Conservation (phyloP, 2,113 vertebrate genomes). For the Paratilapia polleni region DNA sequence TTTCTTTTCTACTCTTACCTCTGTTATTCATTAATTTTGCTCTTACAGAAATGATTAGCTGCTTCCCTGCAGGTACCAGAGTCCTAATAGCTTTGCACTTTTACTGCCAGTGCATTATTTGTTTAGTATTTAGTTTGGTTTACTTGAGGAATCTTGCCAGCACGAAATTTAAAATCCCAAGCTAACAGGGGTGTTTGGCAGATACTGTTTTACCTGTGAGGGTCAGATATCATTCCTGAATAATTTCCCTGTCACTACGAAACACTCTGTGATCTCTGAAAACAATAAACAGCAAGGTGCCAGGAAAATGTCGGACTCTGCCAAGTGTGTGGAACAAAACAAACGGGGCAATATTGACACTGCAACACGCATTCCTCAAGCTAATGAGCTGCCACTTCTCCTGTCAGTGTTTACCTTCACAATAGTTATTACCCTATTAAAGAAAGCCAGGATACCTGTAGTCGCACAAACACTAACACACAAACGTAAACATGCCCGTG, state of each 20-base stretch:
- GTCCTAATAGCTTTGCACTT: neutral
- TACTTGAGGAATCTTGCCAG: neutral
- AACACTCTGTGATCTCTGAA: slow-evolving; percentile 19
- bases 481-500: neutral
- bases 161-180: neutral
- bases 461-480: neutral
- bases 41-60: neutral
- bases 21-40: neutral
- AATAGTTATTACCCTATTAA: slow-evolving; percentile 37
- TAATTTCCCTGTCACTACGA: slow-evolving; percentile 13
- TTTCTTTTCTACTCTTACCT: neutral
- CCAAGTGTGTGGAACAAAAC: slow-evolving; percentile 32
- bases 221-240: slow-evolving; percentile 4
- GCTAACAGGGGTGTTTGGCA: neutral
- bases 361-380: slow-evolving; percentile 9
- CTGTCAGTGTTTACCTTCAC: slow-evolving; percentile 51
- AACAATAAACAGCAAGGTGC: slow-evolving; percentile 50
- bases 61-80: neutral
- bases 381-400: slow-evolving; percentile 59
- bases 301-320: slow-evolving; percentile 21
- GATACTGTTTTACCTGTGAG: neutral
- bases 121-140: neutral
- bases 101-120: neutral
- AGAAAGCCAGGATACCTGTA: slow-evolving; percentile 30
- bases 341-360: slow-evolving; percentile 39